Evolutionary conservation across 2,797 vertebrate genomes (phyloP).

Genomic region (Pogoniulus pusillus): DNA sequence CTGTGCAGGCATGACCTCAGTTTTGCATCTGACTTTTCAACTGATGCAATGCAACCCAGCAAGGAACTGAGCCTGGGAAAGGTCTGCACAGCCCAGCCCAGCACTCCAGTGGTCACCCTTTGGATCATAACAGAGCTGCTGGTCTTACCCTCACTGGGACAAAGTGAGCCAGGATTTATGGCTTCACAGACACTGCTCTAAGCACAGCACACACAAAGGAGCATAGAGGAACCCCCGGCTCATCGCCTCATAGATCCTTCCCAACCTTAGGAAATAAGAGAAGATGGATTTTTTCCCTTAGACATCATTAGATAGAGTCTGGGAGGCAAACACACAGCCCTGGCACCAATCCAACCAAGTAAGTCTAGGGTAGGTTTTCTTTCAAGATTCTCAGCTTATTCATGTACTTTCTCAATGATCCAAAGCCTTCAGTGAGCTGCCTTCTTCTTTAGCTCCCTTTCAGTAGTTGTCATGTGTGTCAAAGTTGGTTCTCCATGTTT

Average conservation of each 20-base stretch:
- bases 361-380: conserved; percentile 43
- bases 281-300: conserved; percentile 47
- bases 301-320: not conserved
- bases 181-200: not conserved
- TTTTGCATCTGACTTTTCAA: not conserved
- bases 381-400: conserved; percentile 51
- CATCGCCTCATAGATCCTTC: not conserved
- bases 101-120: not conserved
- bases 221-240: not conserved
- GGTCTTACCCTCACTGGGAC: not conserved
- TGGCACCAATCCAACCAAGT: not conserved
- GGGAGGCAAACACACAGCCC: not conserved
- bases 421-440: conserved; percentile 24
- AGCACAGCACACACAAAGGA: fast-evolving
- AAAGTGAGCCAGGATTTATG: not conserved
- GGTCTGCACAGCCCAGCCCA: not conserved
- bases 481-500: not conserved
- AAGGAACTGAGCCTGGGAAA: not conserved
- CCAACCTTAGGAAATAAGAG: conserved; percentile 27
- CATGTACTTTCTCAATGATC: conserved; percentile 42
- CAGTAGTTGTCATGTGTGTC: conserved; percentile 31
- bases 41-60: not conserved
- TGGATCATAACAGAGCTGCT: not conserved
- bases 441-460: conserved; percentile 37
- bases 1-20: fast-evolving